phyloP scores from a whole-genome alignment of 2,888 invertebrate genomes.

The Cephus runcator region DNA sequence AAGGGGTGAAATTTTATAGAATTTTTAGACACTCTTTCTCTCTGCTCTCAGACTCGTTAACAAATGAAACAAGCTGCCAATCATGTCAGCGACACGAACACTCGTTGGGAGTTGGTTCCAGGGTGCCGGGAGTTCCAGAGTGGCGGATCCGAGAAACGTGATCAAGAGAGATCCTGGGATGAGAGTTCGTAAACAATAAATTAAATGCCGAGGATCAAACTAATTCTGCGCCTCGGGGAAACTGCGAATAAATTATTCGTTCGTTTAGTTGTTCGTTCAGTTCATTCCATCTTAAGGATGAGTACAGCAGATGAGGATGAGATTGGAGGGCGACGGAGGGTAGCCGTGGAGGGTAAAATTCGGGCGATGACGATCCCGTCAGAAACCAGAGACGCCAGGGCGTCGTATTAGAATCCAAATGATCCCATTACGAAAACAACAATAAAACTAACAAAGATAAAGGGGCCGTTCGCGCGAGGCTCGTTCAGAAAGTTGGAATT shows the following conservation, averaged over 20 bases:
- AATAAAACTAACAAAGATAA: conserved; percentile 55
- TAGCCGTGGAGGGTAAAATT: background rate
- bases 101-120: background rate
- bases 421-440: conserved; percentile 52
- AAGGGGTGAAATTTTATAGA: background rate
- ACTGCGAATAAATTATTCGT: conserved; percentile 24
- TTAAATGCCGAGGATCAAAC: conserved; percentile 23
- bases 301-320: background rate
- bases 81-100: background rate
- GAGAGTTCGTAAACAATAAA: conserved; percentile 24
- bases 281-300: background rate
- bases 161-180: conserved; percentile 16
- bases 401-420: conserved; percentile 52
- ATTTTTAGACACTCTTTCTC: background rate
- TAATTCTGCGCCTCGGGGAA: conserved; percentile 22
- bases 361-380: conserved; percentile 34
- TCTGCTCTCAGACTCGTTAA: background rate
- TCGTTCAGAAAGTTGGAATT: conserved; percentile 52
- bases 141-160: conserved; percentile 18
- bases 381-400: conserved; percentile 40
- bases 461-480: conserved; percentile 33
- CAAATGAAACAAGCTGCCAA: background rate
- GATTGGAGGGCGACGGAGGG: background rate
- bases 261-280: conserved; percentile 10
- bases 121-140: background rate